Base-by-base conservation (phyloP, 2,888 invertebrate species). In the Ophion costatus region DNA sequence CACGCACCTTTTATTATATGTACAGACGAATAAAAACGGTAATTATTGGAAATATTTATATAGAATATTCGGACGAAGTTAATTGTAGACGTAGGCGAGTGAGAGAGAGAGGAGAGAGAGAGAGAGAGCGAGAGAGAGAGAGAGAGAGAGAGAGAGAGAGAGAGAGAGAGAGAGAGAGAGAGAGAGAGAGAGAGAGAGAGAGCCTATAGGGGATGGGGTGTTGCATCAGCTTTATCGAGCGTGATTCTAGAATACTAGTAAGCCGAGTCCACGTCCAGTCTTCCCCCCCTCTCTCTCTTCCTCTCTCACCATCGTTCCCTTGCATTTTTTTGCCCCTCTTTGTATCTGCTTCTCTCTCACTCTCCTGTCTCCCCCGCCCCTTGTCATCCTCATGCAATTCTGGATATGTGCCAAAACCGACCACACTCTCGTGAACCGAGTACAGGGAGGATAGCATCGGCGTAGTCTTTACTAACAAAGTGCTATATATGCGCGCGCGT, bases 221-320 rank as follows among this genome's bases (percentile, higher is more conserved):
- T 75, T 82, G 75, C 81, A 81, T 61, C 70, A 78, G 84, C 69
- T 87, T 87, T 87, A 87, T 87, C 84, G 87, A 87, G 87, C 84
- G 80, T 83, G 80, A 80, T 83, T 75, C 51, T 51, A 51, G 51
- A 51, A 51, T 17, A 51, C 74, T 42, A 45, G 83, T 80, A 24
- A 76, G 29, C 61, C 76, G 66, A 82, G 66, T 83, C 80, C 80
- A 64, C 61, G 10, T 45, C 45, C 45, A 45, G 45, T 17, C 17
- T 51, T 51, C 51, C 4, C 17, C 17, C 51, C 17, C 51, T 51
- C 51, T 51, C 17, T 17, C 51, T 51, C 51, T 51, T 17, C 17
- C 51, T 14, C 51, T 51, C 51, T 51, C 51, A 17, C 14, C 17
- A 3, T 14, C 51, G 1, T 17, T 51, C 51, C 0, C 51, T 51